Conservation (phyloP, 2,113 vertebrate species). For the Cyprinodon variegatus region DNA sequence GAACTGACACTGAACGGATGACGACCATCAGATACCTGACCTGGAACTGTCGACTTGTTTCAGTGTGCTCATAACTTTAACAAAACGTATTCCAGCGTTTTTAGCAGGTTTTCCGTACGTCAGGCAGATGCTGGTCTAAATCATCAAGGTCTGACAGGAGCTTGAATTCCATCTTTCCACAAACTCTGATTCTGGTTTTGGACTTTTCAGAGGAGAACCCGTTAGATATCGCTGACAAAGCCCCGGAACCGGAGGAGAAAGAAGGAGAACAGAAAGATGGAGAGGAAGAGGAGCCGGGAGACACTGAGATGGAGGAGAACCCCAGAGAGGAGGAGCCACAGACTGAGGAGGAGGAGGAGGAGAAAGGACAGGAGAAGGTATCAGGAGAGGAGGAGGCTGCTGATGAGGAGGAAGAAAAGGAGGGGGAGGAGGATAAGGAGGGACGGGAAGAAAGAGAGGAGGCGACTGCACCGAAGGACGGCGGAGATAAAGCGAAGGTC, state of each 20-base stretch:
- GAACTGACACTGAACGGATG: no score
- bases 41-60: no score
- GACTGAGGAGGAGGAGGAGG: constrained; percentile 65
- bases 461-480: constrained; percentile 64
- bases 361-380: constrained; percentile 43
- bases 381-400: constrained; percentile 62
- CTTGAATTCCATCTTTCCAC: no score
- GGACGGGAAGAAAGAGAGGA: constrained; percentile 70
- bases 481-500: constrained; percentile 87
- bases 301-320: constrained; percentile 57
- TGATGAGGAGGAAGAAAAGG: constrained; percentile 65
- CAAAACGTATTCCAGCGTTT: no score
- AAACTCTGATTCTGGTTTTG: not conserved
- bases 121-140: no score
- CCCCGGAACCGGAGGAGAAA: constrained; percentile 75
- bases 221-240: constrained; percentile 87
- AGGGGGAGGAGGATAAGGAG: constrained; percentile 66
- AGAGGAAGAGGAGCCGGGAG: constrained; percentile 53
- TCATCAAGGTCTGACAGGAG: no score
- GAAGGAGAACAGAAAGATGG: constrained; percentile 68
- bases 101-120: no score
- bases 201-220: constrained; percentile 82
- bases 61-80: no score
- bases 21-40: no score
- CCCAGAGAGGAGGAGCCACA: constrained; percentile 61